Conservation (phyloP, 2,113 vertebrate genomes). For the Ictalurus punctatus region DNA sequence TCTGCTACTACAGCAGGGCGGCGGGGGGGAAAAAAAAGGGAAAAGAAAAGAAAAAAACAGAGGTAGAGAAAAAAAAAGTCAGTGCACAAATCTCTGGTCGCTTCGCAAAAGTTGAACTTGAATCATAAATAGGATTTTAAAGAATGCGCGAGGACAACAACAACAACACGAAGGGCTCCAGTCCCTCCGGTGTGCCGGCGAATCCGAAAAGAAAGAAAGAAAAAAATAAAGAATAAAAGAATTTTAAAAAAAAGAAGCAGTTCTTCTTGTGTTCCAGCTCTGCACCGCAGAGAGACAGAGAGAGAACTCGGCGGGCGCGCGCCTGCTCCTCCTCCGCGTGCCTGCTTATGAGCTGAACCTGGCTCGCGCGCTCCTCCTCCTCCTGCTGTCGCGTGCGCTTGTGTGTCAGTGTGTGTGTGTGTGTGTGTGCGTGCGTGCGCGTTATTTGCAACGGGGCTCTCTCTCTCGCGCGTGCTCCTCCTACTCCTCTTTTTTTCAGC, state of each 20-base stretch:
- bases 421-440: not conserved
- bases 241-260: not conserved
- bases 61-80: slow-evolving; percentile 7
- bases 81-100: slow-evolving; percentile 12
- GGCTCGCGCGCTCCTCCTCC: not conserved
- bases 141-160: slow-evolving; percentile 55
- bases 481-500: not conserved
- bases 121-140: slow-evolving; percentile 23
- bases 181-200: slow-evolving; percentile 4
- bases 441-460: not conserved
- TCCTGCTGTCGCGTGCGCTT: not conserved
- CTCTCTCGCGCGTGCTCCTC: not conserved
- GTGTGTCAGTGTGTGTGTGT: not conserved
- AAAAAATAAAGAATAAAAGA: not conserved
- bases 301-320: slow-evolving; percentile 21
- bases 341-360: slow-evolving; percentile 3
- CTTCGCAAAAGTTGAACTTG: not conserved
- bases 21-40: slow-evolving; percentile 54
- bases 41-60: slow-evolving; percentile 46
- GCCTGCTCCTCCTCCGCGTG: slow-evolving; percentile 21
- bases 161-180: not conserved
- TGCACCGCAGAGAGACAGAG: slow-evolving; percentile 36
- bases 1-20: slow-evolving; percentile 54
- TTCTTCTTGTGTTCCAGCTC: slow-evolving; percentile 20
- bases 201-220: slow-evolving; percentile 10